Percentiles rank a stretch among this genome's conserved stretches.
Evolutionary conservation across 2,888 invertebrate species (phyloP).

Genomic region (Dilophus febrilis): DNA sequence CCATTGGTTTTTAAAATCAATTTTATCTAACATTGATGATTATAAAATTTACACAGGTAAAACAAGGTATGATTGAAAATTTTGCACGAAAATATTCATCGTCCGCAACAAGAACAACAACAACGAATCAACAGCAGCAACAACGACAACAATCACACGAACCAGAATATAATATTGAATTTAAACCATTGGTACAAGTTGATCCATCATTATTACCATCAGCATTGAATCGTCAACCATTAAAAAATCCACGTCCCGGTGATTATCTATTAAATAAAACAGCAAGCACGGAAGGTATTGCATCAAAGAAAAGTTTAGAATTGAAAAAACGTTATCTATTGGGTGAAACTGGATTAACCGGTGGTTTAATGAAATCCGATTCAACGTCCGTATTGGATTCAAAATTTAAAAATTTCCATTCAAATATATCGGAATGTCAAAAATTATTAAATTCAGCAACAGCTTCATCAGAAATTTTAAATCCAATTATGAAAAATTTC

Average conservation of each 20-base stretch:
- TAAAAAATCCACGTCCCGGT: constrained; percentile 42
- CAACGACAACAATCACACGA: constrained; percentile 18
- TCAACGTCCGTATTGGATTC: constrained; percentile 72
- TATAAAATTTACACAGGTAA: constrained; percentile 18
- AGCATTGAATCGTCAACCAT: constrained; percentile 26
- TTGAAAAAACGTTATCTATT: constrained; percentile 70
- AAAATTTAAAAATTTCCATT: constrained; percentile 66
- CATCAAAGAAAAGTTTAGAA: constrained; percentile 72
- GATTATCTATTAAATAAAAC: constrained; percentile 66
- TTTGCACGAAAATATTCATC: constrained; percentile 8
- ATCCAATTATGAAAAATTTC: constrained; percentile 13
- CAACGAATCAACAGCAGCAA: constrained; percentile 6
- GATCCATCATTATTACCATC: constrained; percentile 21
- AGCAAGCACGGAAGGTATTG: constrained; percentile 73
- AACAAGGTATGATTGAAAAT: constrained; percentile 22
- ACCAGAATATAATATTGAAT: constrained; percentile 21
- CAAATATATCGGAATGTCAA: constrained; percentile 75
- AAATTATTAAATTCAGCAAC: constrained; percentile 66
- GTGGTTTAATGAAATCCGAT: constrained; percentile 62
- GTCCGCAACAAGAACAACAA: constrained; percentile 2
- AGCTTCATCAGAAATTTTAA: constrained; percentile 31
- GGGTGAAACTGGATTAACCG: constrained; percentile 47
- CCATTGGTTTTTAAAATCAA: too few species aligned
- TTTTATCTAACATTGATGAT: not conserved
- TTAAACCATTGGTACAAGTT: constrained; percentile 30